Conservation (phyloP, 2,888 invertebrate genomes). For the Cremastinae sp. region DNA sequence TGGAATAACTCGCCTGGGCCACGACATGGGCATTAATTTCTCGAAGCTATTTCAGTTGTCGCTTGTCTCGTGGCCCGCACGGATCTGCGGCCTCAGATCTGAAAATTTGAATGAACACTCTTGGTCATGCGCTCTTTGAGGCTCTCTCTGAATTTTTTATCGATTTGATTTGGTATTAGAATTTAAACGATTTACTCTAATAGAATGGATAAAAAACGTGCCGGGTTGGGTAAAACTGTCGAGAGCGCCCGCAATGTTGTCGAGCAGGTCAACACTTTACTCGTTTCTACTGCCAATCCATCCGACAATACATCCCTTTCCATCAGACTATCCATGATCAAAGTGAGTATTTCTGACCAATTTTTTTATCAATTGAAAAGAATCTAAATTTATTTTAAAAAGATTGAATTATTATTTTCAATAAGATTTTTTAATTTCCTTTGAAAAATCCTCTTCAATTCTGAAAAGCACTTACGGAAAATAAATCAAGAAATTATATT, state of each 20-base stretch:
- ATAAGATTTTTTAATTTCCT: too few relatives aligned
- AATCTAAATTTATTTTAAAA: not conserved
- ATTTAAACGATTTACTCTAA: too few relatives aligned
- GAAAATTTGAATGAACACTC: too few relatives aligned
- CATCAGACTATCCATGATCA: slow-evolving; percentile 84
- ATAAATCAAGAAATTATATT: too few relatives aligned
- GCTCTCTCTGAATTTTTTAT: too few relatives aligned
- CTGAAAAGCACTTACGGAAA: too few relatives aligned
- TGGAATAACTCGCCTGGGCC: slow-evolving; percentile 38
- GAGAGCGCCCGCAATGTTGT: slow-evolving; percentile 76
- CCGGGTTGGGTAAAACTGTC: slow-evolving; percentile 65
- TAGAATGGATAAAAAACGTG: slow-evolving; percentile 72
- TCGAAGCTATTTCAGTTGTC: slow-evolving; percentile 77
- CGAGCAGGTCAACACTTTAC: slow-evolving; percentile 81
- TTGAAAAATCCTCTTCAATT: too few relatives aligned
- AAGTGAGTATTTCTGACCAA: slow-evolving; percentile 82
- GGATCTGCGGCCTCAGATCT: slow-evolving; percentile 60
- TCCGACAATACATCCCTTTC: slow-evolving; percentile 85
- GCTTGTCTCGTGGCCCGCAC: slow-evolving; percentile 71
- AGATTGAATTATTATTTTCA: too few relatives aligned
- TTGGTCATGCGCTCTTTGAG: too few relatives aligned
- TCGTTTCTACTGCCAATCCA: slow-evolving; percentile 84
- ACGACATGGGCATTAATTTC: slow-evolving; percentile 65
- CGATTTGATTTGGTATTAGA: too few relatives aligned
- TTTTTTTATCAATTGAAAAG: not conserved